Conservation (phyloP, 2,797 vertebrate genomes). For the Triplophysa yarkandensis region DNA sequence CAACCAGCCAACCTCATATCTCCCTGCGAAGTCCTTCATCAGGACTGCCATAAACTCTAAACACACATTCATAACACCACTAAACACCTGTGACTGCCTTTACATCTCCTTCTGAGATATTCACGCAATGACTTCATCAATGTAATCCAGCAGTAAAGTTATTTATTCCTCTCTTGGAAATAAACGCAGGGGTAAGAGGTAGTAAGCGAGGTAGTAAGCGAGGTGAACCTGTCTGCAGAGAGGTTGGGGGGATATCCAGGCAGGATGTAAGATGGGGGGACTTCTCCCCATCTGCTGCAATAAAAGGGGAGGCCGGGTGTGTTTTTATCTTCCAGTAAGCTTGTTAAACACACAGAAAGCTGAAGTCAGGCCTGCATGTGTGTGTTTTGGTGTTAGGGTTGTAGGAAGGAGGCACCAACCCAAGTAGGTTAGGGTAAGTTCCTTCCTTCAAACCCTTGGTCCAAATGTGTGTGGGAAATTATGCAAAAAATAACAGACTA, state of each 20-base stretch:
- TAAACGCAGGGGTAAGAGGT: constrained; percentile 59
- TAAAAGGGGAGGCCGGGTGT: constrained; percentile 71
- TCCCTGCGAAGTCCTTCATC: constrained; percentile 65
- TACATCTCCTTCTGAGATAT: constrained; percentile 67
- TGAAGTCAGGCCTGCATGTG: constrained; percentile 67
- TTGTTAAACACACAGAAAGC: constrained; percentile 78
- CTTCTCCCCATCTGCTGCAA: constrained; percentile 79
- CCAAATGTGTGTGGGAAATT: too few relatives aligned
- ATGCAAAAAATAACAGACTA: too few relatives aligned
- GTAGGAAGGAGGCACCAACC: constrained; percentile 74
- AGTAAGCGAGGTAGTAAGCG: constrained; percentile 66
- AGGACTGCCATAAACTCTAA: constrained; percentile 52
- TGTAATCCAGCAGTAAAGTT: constrained; percentile 72
- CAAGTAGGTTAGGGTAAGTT: too few relatives aligned
- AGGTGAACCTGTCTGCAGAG: constrained; percentile 74
- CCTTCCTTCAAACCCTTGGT: too few relatives aligned
- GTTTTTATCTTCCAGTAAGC: constrained; percentile 81
- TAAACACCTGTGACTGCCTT: constrained; percentile 74
- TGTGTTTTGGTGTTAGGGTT: constrained; percentile 68
- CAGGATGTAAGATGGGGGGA: constrained; percentile 75
- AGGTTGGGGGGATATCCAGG: constrained; percentile 71
- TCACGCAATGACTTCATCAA: constrained; percentile 70
- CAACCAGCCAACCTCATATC: constrained; percentile 4
- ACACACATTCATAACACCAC: constrained; percentile 63
- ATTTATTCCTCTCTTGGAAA: constrained; percentile 71